Conservation (phyloP, 2,113 vertebrate genomes). For the Jaculus jaculus region DNA sequence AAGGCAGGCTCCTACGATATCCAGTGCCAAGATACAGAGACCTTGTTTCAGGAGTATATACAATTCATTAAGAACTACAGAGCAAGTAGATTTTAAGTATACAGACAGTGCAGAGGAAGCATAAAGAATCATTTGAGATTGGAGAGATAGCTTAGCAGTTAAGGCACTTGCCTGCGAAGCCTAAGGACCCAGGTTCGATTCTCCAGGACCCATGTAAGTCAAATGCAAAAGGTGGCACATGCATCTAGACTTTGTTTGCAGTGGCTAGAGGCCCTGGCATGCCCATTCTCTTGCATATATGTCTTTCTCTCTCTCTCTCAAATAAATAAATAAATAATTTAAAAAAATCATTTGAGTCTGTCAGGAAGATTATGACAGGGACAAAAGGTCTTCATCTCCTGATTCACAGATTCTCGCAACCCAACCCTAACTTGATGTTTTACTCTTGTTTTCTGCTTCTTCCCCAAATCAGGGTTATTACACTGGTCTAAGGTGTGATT, state of each 20-base stretch:
- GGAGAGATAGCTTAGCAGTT: no score
- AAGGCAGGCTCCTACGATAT: neutral
- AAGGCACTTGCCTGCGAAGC: no score
- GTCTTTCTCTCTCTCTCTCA: no score
- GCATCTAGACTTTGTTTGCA: no score
- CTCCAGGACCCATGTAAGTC: no score
- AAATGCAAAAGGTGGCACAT: no score
- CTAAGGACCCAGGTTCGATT: no score
- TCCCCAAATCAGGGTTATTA: neutral
- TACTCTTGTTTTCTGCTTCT: slow-evolving; percentile 1
- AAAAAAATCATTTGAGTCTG: neutral
- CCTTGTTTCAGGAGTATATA: neutral
- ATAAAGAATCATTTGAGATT: neutral
- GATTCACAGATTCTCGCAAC: neutral
- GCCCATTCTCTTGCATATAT: no score
- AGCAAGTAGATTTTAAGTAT: neutral
- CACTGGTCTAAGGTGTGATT: neutral
- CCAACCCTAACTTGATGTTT: neutral
- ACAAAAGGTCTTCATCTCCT: neutral
- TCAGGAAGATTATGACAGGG: neutral
- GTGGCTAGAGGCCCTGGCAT: no score
- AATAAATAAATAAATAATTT: no score
- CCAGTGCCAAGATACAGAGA: neutral
- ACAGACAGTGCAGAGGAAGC: neutral
- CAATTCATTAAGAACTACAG: neutral